Base-by-base conservation (phyloP, 2,888 invertebrate species). In the Dolichomitus sp. region DNA sequence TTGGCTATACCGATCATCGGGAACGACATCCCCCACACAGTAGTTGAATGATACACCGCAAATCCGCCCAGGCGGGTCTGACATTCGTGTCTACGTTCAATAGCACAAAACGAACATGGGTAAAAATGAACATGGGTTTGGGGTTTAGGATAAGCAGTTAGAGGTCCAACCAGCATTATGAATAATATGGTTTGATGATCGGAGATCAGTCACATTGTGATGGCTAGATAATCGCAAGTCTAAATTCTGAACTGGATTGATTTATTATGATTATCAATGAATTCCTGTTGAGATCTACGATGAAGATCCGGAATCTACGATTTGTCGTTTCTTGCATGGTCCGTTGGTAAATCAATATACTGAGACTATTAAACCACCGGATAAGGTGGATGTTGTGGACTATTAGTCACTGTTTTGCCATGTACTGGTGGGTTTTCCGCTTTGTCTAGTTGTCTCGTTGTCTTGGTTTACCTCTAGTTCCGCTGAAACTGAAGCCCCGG, bases 361-460 rank as follows among this genome's bases (percentile, higher is more conserved):
- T 37, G 1, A 1, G 37, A 37, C 6, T 37, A 37, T 37, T 37
- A 9, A 37, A 37, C 9, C 37, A 37, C 9, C 9, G 37, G 37
- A 37, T 33, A 33, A 33, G 7, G 33, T 4, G 33, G 9, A 37
- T 9, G 9, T 37, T 37, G 6, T 9, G 37, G 9, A 37, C 9
- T 37, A 2, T 9, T 7, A 37, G 7, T 1, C 37, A 9, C 37
- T 37, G 37, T 37, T 37, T 33, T 37, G 6, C 37, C 37, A 1
- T 45, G 37, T 57, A 57, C 45, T 59, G 59, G 61, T 50, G 17
- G 40, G 33, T 69, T 75, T 70, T 65, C 30, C 63, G 45, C 45
- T 75, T 45, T 61, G 72, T 45, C 45, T 45, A 17, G 33, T 12
- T 66, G 27, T 23, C 33, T 76, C 77, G 59, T n/a, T 40, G 14